phyloP scores from a whole-genome alignment of 2,888 invertebrate genomes.

The Hirtodrosophila confusa region DNA sequence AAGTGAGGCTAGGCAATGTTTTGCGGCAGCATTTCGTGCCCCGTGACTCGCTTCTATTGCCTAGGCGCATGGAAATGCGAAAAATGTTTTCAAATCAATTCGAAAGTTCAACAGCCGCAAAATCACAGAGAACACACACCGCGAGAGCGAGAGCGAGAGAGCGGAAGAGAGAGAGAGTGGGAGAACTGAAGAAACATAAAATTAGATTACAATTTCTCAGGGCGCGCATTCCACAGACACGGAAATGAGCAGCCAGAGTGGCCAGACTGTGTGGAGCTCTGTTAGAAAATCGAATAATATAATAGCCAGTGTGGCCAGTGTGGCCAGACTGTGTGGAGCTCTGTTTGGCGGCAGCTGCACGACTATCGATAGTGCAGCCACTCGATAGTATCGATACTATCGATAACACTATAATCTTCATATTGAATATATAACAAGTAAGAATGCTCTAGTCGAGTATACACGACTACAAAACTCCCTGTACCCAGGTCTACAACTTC shows the following conservation, averaged over 20 bases:
- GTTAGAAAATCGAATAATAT: too few species aligned
- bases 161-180: conserved; percentile 1
- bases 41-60: not conserved
- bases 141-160: conserved; percentile 1
- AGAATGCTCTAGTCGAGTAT: too few species aligned
- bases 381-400: too few species aligned
- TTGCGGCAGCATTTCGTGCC: not conserved
- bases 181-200: conserved; percentile 21
- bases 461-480: too few species aligned
- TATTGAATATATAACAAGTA: too few species aligned
- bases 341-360: too few species aligned
- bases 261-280: not conserved
- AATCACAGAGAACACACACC: not conserved
- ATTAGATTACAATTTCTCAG: conserved; percentile 42
- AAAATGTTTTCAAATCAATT: conserved; percentile 58
- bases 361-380: too few species aligned
- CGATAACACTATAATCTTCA: too few species aligned
- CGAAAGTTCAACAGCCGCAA: conserved; percentile 68
- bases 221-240: conserved; percentile 49
- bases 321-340: conserved; percentile 5
- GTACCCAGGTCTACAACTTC: too few species aligned
- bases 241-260: conserved; percentile 29
- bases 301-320: too few species aligned
- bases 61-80: conserved; percentile 40
- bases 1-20: conserved; percentile 26